Percentiles rank a stretch among this genome's conserved stretches.
Conservation (phyloP, 1,140 invertebrate species). For the Drosophila lowei region DNA sequence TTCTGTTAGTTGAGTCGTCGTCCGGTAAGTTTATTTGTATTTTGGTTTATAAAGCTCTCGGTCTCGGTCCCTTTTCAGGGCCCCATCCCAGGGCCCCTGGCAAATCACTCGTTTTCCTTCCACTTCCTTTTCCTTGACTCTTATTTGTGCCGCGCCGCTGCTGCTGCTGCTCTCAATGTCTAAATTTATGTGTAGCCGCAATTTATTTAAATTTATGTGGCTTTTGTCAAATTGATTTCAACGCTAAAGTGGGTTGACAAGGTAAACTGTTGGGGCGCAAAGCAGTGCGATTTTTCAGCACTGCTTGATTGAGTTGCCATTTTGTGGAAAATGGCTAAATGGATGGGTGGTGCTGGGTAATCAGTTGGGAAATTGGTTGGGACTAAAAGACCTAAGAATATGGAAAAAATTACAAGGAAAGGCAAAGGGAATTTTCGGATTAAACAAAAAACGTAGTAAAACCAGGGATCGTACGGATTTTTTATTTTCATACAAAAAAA, state of each 20-base stretch:
- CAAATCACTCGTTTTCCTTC: constrained; percentile 29
- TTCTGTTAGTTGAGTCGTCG: constrained; percentile 77
- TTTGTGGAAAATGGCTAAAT: constrained; percentile 10
- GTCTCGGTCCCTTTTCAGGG: constrained; percentile 10
- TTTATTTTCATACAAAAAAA: no score
- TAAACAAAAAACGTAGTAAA: no score
- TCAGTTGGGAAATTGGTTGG: constrained; percentile 32
- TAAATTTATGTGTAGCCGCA: constrained; percentile 75
- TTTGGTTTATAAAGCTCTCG: constrained; percentile 64
- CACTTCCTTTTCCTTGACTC: constrained; percentile 4
- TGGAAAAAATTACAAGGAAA: no score
- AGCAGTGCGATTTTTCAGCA: constrained; percentile 54
- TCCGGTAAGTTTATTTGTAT: constrained; percentile 71
- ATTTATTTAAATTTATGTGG: constrained; percentile 81
- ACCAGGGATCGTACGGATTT: no score
- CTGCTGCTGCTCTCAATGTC: constrained; percentile 47
- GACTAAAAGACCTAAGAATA: not conserved
- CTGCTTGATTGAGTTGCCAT: constrained; percentile 64
- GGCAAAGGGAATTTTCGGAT: no score
- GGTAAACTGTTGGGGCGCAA: constrained; percentile 47
- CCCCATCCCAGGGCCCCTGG: constrained; percentile 22
- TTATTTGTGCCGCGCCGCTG: not conserved
- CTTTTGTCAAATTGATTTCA: constrained; percentile 80
- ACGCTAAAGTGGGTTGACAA: constrained; percentile 78
- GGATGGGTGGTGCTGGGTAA: constrained; percentile 30